Evolutionary conservation across 2,888 invertebrate genomes (phyloP), one percentile per base, ranked within the genome.

Genomic region (Phorcus lineatus): DNA sequence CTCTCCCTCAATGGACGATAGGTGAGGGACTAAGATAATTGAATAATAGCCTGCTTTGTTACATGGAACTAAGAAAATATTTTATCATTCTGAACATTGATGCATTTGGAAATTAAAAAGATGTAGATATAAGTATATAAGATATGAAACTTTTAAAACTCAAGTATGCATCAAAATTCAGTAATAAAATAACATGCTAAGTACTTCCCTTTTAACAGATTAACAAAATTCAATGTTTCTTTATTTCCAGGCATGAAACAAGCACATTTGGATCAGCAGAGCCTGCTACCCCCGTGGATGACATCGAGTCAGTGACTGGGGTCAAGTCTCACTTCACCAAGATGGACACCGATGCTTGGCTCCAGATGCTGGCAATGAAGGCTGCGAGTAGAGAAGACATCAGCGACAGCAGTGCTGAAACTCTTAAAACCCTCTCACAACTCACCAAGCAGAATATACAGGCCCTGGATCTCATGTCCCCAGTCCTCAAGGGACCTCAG

Each of bases 361-460:
- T 91, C n/a, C 85, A 89, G 62, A 88, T 86, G 75, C 82, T 91
- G 31, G 90, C 90, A 6, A 84, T 88, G 22, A 82, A 89, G 24
- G 90, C 91, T 24, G 88, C 89, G 6, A 84, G 85, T 74, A 84
- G 87, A 7, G 90, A 87, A 17, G 89, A 89, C 54, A 85, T 86
- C 7, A 81, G 87, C 0, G 84, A 86, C 19, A 86, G 87, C 74
- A 86, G 85, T 75, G 84, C 83, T 6, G 88, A 89, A 40, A 87
- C 87, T 0, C 81, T 88, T 13, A 84, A 85, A 7, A 84, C 87
- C 3, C 82, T 90, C 80, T 88, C 89, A 0, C 81, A 86, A 22
- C 84, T 90, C 47, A 90, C 91, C 28, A 87, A 87, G 67, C 86
- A 90, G 80, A 90, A 91, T 79, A 90, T 91, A 66, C 83, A 87